A percentile compares a stretch with the other conserved stretches of the same genome.
phyloP scores from a whole-genome alignment of 2,113 vertebrate genomes.

The Tylochromis polylepis region DNA sequence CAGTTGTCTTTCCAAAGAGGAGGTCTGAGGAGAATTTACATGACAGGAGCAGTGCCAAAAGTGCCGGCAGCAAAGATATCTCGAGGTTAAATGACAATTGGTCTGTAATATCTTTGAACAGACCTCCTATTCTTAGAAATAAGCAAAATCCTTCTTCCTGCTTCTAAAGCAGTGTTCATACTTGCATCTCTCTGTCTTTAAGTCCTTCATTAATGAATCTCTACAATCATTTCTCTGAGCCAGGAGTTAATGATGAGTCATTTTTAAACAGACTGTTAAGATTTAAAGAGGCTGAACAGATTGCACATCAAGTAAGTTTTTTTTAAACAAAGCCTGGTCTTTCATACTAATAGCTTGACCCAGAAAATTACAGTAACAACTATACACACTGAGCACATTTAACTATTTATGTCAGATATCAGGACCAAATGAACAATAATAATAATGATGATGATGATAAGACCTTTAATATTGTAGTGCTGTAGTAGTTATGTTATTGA shows the following conservation, averaged over 20 bases:
- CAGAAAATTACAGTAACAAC: not conserved
- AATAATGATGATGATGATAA: not conserved
- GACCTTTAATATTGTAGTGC: not conserved
- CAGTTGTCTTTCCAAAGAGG: not conserved
- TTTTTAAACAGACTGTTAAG: slow-evolving; percentile 32
- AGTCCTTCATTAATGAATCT: slow-evolving; percentile 7
- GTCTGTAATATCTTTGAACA: not conserved
- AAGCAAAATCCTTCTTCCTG: not conserved
- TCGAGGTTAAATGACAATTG: slow-evolving; percentile 11
- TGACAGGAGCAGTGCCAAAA: not conserved
- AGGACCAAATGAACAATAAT: not conserved
- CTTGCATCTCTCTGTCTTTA: not conserved
- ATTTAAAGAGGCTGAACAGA: slow-evolving; percentile 45
- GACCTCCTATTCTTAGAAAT: not conserved
- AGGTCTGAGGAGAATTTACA: not conserved
- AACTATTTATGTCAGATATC: not conserved
- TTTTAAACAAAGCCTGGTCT: not conserved
- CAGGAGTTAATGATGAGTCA: slow-evolving; percentile 41
- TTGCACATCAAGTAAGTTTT: slow-evolving; percentile 3
- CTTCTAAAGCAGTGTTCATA: not conserved
- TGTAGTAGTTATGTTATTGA: not conserved
- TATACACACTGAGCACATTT: not conserved
- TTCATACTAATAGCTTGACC: not conserved
- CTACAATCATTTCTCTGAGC: slow-evolving; percentile 17
- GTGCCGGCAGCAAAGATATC: not conserved